Base-by-base conservation (phyloP, 2,113 vertebrate genomes). In the Pangasianodon gigas region DNA sequence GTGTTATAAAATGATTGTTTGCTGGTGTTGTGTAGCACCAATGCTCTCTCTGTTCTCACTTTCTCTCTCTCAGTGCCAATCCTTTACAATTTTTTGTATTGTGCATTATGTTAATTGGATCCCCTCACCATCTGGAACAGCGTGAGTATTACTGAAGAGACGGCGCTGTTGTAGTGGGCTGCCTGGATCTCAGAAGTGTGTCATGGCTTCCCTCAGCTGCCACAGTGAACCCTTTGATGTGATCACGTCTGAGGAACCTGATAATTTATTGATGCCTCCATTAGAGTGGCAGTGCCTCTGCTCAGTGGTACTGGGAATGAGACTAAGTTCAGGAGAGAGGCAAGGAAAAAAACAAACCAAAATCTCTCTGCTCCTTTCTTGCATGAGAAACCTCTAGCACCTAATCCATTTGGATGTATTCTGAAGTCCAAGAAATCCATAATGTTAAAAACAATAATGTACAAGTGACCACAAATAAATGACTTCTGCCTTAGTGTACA, bases 261-360 rank as follows among this genome's bases (percentile, higher is more conserved):
- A 97, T 97, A 88, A 97, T 96, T 97, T 97, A 97, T 97, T 97
- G 95, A 98, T 96, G 94, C 92, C 91, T 95, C 93, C 94, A 95
- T 96, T 96, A 96, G 96, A 97, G 94, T 91, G 91, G 85, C 90
- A 92, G 94, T 91, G 92, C 95, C 82, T 93, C 91, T 95, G 90
- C 90, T 92, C 91, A 71, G 90, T 89, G 87, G 91, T 48, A 90
- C 44, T 89, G 91, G 92, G 10, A 91, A 88, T 48, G 86, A 86
- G 91, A 83, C 87, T 81, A 75, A 8, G 51, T 84, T 62, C 74
- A 84, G 80, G 48, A 92, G n/a, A 91, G 91, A 93, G 3, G 91
- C 69, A 85, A 91, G 65, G 80, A 85, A 91, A 90, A 44, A 91
- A 91, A 52, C 62, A 48, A 62, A 14, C 14, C 48, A 65, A 77